Base-by-base conservation (phyloP, 2,797 vertebrate genomes). In the Lithobates sylvaticus region DNA sequence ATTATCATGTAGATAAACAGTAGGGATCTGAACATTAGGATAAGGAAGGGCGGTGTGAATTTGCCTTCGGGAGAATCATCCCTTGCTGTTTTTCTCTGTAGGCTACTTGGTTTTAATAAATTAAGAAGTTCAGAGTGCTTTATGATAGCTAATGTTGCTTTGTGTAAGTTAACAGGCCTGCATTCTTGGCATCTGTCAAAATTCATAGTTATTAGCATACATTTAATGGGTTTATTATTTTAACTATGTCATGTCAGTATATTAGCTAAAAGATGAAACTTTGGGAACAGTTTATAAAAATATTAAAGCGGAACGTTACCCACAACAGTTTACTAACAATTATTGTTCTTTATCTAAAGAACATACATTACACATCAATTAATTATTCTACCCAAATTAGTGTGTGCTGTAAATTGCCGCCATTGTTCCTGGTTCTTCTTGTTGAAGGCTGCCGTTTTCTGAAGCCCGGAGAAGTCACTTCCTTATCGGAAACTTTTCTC, bases 1-100 rank as follows among this genome's bases (percentile, higher is more conserved):
- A 95, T 95, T 93, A 92, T 89, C 91, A 91, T 91, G 93, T 91
- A 92, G 91, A 93, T 91, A 93, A 95, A 90, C 94, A 94, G 92
- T 92, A 89, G 94, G 93, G 90, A 91, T 93, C 84, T 1, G 90
- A 93, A 90, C 92, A 93, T 93, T 93, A 93, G 89, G 91, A 89
- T 90, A 92, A 94, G 89, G 90, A 92, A 93, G 90, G 90, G 88
- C 86, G 88, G 92, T 91, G 87, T 64, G 92, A 90, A 91, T 93
- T 93, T 93, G 88, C 91, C 91, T 92, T 10, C 13, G 89, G 93
- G 92, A 89, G 90, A 89, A 89, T 90, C 71, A 80, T 84, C 58
- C 89, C 92, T 90, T 89, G 89, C 92, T 93, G 92, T 89, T 92
- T 84, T 29, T 84, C 88, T 80, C 92, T 89, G 91, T 89, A 91